Base-by-base conservation (phyloP, 2,888 invertebrate genomes). In the Microchrysa polita region DNA sequence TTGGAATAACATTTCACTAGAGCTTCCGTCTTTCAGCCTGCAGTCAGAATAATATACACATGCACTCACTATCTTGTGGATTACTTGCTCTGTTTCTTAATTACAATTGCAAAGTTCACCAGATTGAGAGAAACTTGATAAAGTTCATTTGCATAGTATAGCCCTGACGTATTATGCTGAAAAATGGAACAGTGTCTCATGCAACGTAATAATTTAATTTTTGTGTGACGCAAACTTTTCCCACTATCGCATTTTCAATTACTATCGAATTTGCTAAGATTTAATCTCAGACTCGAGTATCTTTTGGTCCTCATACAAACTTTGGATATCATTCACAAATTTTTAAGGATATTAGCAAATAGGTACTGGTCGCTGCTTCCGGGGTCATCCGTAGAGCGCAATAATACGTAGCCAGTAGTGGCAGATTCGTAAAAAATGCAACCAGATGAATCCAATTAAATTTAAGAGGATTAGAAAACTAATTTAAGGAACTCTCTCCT, bases 391-490 rank as follows among this genome's bases (percentile, higher is more conserved):
- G 48, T 12, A 7, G 42, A 12, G 48, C 27, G 27, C 10, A 48
- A n/a, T 10, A n/a, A n/a, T n/a, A n/a, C n/a, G 48, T n/a, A 48
- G 14, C 48, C 48, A 12, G 4, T 12, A 4, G 27, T 2, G 48
- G 48, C 48, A n/a, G 4, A 48, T 12, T 48, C 12, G 48, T 48
- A 48, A 48, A 48, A 34, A 48, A 48, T 48, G 12, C 48, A 48
- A 48, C 48, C 48, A 48, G 48, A 48, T 48, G 48, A 48, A 48
- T 48, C 48, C 48, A n/a, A 48, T 48, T 48, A 48, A 48, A 48
- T 48, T 48, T 48, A 48, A 48, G 48, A 12, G 48, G 48, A 48
- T 48, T 48, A 48, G 48, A 48, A 34, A 34, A 48, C 48, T 48
- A 48, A n/a, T n/a, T 48, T 48, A n/a, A 48, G 16, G 48, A 48